Evolutionary conservation across 2,888 invertebrate genomes (phyloP), one percentile per base, ranked within the genome.

Genomic region (Fragum fragum): DNA sequence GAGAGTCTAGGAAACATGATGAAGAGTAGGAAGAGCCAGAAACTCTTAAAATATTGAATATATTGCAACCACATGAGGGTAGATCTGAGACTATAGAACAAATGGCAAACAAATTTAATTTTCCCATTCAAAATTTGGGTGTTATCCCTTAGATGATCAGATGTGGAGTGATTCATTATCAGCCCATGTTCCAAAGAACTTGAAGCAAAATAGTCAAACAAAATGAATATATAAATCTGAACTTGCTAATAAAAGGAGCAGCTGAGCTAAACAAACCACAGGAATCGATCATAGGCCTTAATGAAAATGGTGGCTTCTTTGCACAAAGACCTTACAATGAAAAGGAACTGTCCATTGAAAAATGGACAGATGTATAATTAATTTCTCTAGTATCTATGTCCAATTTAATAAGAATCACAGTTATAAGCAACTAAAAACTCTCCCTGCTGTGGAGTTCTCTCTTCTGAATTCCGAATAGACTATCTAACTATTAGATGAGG

Each of bases 351-450:
- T 68, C 70, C n/a, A 61, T 81, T 21, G 74, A 81, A 11, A 70
- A 75, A 32, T 81, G 81, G 78, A 78, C 81, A 1, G 74, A 81
- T 72, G 77, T 77, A 16, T 81, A 77, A 71, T 32, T 77, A 14
- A 76, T 81, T 21, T 73, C 23, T 57, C 9, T 14, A n/a, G 26
- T 16, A 28, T 63, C 59, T 82, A 72, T 73, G n/a, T n/a, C n/a
- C n/a, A n/a, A n/a, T n/a, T n/a, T n/a, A n/a, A n/a, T n/a, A n/a
- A n/a, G n/a, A n/a, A n/a, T n/a, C n/a, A n/a, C n/a, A n/a, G n/a
- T n/a, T n/a, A n/a, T n/a, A n/a, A n/a, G n/a, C n/a, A n/a, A n/a
- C n/a, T n/a, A n/a, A n/a, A n/a, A n/a, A n/a, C n/a, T n/a, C n/a
- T n/a, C n/a, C n/a, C n/a, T n/a, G n/a, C n/a, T n/a, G n/a, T n/a